phyloP scores from a whole-genome alignment of 92 coral and sea anemone species.

The Micromussa lordhowensis region DNA sequence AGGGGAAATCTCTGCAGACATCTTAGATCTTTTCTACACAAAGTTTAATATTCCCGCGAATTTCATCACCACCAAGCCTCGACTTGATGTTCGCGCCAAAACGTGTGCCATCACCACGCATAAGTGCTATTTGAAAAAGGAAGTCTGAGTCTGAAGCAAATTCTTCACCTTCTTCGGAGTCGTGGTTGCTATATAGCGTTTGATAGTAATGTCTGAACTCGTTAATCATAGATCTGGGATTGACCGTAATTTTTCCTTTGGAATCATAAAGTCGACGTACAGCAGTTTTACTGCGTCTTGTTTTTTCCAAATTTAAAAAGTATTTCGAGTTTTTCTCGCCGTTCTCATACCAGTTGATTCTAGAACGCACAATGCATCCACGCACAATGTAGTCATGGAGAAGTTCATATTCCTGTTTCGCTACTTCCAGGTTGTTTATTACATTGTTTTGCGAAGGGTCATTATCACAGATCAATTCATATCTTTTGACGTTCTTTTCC shows the following conservation, averaged over 20 bases:
- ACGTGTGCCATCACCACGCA: too few species aligned
- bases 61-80: too few species aligned
- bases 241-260: neutral
- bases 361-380: too few species aligned
- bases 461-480: too few species aligned
- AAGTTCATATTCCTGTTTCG: neutral
- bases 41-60: too few species aligned
- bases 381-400: neutral
- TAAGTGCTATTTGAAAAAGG: too few species aligned
- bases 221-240: neutral
- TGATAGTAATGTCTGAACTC: neutral
- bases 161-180: neutral
- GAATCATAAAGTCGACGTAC: neutral
- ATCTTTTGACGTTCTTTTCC: too few species aligned
- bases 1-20: too few species aligned
- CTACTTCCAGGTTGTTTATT: too few species aligned
- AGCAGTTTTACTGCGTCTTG: neutral
- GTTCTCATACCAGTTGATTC: neutral
- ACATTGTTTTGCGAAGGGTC: too few species aligned
- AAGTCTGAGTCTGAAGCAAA: neutral
- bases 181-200: neutral
- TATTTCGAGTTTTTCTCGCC: constrained; percentile 5
- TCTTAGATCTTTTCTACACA: too few species aligned
- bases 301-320: neutral
- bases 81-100: too few species aligned